A percentile compares a stretch with the other conserved stretches of the same genome.
phyloP scores from a whole-genome alignment of 2,797 vertebrate species.

The Ptychadena robeensis region DNA sequence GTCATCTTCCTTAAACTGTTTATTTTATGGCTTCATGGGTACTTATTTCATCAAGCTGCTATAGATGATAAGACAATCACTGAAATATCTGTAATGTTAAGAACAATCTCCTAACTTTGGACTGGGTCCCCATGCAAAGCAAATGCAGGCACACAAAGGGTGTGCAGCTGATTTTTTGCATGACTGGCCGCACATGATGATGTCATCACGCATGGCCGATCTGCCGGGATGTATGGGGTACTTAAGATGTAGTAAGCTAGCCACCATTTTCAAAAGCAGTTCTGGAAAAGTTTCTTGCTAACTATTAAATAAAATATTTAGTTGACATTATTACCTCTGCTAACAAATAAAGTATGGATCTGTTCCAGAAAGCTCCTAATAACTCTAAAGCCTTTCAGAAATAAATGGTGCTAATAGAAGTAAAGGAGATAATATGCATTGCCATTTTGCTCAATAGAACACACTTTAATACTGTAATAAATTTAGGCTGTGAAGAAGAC shows the following conservation, averaged over 20 bases:
- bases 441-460: conserved; percentile 21
- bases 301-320: not conserved
- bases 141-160: too few relatives aligned
- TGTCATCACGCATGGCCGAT: too few relatives aligned
- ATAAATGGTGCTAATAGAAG: conserved; percentile 14
- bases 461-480: conserved; percentile 13
- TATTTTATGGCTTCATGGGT: too few relatives aligned
- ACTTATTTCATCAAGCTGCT: too few relatives aligned
- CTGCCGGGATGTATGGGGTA: too few relatives aligned
- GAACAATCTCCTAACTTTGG: too few relatives aligned
- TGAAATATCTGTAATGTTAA: too few relatives aligned
- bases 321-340: not conserved
- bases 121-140: too few relatives aligned
- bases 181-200: too few relatives aligned
- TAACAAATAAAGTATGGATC: conserved; percentile 1
- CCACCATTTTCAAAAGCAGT: not conserved
- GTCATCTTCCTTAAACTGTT: too few relatives aligned
- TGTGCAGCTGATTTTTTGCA: too few relatives aligned
- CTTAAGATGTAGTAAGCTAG: not conserved
- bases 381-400: not conserved
- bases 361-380: not conserved
- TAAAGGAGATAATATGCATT: conserved; percentile 23
- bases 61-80: too few relatives aligned
- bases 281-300: not conserved
- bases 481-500: conserved; percentile 14